Evolutionary conservation across 2,113 vertebrate species (phyloP), one percentile per base, ranked within the genome.

Genomic region (Callospermophilus lateralis): DNA sequence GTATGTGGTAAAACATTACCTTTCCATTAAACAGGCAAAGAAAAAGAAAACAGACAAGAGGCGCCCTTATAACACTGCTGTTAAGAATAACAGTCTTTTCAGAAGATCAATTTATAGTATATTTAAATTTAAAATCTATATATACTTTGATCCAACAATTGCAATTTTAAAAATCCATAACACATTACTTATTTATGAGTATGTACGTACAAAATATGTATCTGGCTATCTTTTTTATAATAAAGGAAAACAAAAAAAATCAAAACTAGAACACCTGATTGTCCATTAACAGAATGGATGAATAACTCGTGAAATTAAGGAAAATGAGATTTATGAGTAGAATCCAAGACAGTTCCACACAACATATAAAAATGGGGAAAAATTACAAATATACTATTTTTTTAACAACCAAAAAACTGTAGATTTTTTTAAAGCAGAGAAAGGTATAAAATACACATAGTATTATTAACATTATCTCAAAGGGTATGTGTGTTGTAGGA

Each of bases 111-210:
- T 2, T 92, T 51, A 42, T 1, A 58, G 19, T 67, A 76, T 32
- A 90, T 58, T 51, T 86, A 92, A 89, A 90, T 77, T n/a, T 93
- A 90, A 93, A 89, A 76, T 32, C 30, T 65, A 42, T 5, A 87
- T 4, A 78, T 81, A 74, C 37, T 94, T 42, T 77, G 12, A 95
- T 83, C 51, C 53, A 94, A 76, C 4, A 92, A 94, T 67, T 39
- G 30, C 15, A 61, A 81, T 53, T 86, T 85, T 19, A 89, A 42
- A 96, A 96, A 58, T 76, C 58, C 65, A 34, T 55, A 51, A 48
- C 13, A 42, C 11, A 4, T 88, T 94, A 63, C 34, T 53, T 61
- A 53, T 30, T 85, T 6, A 67, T 80, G 37, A 28, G 34, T 65
- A 80, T 55, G 6, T 37, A 76, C 7, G 13, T 26, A 53, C 26